A percentile compares a stretch with the other conserved stretches of the same genome.
These are phyloP conservation scores for Amyelois transitella DNA, from an alignment of 1,140 invertebrate species.

Conservation along the genomic window DNA sequence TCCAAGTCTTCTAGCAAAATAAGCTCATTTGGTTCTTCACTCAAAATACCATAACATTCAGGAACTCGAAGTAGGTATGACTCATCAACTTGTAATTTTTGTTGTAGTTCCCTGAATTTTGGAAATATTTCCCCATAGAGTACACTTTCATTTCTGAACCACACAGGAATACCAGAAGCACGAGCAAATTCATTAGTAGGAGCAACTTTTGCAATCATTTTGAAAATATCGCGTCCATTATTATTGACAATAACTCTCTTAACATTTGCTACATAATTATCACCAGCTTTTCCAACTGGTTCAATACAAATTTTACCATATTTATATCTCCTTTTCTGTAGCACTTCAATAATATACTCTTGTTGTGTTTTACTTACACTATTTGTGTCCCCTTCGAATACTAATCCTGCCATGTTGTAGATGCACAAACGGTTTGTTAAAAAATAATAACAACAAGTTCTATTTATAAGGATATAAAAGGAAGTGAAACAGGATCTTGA, in stretches of 20 bases:
- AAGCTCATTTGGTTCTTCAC: conserved; percentile 56
- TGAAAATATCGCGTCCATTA: conserved; percentile 9
- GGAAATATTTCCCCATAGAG: conserved; percentile 54
- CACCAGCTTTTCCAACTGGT: conserved; percentile 27
- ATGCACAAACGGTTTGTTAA: no score
- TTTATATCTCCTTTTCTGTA: not conserved
- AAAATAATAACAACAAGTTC: no score
- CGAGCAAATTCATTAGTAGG: not conserved
- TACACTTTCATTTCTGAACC: conserved; percentile 35
- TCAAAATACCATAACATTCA: conserved; percentile 48
- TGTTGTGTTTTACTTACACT: not conserved
- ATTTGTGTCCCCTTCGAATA: not conserved
- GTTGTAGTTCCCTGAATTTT: conserved; percentile 40
- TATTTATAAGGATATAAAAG: no score
- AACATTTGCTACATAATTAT: conserved; percentile 28
- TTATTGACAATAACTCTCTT: conserved; percentile 17
- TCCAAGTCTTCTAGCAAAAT: conserved; percentile 75
- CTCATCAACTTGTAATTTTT: conserved; percentile 22
- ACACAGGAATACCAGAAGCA: not conserved
- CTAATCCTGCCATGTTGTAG: not conserved
- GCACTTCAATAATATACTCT: not conserved
- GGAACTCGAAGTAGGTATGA: conserved; percentile 35
- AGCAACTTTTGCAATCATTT: conserved; percentile 20
- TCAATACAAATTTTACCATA: not conserved
- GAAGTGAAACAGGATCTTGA: no score